Evolutionary conservation across 1,140 invertebrate species (phyloP), one percentile per base, ranked within the genome.

Genomic region (Macrobrachium nipponense): DNA sequence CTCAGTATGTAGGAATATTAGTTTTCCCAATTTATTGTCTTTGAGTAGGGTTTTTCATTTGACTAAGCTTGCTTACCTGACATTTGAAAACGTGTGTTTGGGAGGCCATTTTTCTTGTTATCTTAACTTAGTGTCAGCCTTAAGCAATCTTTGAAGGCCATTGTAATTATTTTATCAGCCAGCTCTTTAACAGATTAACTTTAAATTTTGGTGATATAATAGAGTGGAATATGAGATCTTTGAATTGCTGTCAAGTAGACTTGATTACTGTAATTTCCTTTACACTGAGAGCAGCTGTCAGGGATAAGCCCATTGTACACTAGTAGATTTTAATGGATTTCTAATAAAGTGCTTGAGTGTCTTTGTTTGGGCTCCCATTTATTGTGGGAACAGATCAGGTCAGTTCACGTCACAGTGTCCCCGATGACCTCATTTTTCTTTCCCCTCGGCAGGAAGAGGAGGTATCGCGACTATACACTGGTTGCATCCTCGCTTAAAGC

Each of bases 401-500:
- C 59, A 82, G 51, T 10, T 43, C 18, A 73, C n/a, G 58, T 73
- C 70, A 12, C 51, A 58, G 59, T 72, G 80, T 73, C 58, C 70
- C 60, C 70, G 70, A 72, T 58, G 58, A 82, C 58, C 70, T 73
- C 80, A 82, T 82, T 73, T 72, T 72, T 73, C 80, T 82, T 58
- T 82, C 66, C 70, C 66, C 68, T 81, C 66, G 51, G 80, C 70
- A 73, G 66, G 66, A 82, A 68, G 80, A 73, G 80, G 80, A 82
- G 80, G 70, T 73, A 82, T 73, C 66, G 66, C 80, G 80, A 73
- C 80, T 82, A 73, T 82, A 82, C 80, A 73, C 80, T 73, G 80
- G 80, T 73, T 82, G 80, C 70, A 73, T 60, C 80, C 80, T 82
- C 80, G 80, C 80, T 82, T 82, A 82, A 73, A 73, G 51, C 80